Conservation (phyloP, 2,113 vertebrate genomes). For the Oophaga pumilio region DNA sequence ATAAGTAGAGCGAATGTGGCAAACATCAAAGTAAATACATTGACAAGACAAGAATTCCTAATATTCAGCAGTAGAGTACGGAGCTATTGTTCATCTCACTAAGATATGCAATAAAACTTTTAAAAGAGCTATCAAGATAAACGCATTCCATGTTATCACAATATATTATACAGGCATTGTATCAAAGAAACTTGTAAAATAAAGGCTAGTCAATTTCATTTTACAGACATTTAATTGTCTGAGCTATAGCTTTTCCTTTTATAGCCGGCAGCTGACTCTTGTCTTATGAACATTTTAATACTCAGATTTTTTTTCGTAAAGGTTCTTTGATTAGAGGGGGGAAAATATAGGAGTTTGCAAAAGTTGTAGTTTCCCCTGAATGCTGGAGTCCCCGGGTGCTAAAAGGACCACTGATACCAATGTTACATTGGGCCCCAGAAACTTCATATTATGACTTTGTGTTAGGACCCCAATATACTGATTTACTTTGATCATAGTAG, state of each 20-base stretch:
- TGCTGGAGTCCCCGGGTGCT: no score
- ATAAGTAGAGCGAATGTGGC: neutral
- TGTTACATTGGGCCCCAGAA: no score
- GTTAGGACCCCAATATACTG: no score
- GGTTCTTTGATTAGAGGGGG: neutral
- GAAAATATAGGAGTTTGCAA: neutral
- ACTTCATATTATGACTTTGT: no score
- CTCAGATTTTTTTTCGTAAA: neutral
- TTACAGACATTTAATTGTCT: slow-evolving; percentile 21
- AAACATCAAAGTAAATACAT: neutral
- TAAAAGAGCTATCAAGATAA: slow-evolving; percentile 31
- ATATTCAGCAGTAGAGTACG: neutral
- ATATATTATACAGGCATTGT: neutral
- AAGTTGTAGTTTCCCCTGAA: no score
- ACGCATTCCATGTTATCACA: slow-evolving; percentile 5
- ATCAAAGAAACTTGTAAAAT: slow-evolving; percentile 15
- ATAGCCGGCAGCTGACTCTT: neutral
- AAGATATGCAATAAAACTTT: slow-evolving; percentile 23
- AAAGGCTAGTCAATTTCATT: slow-evolving; percentile 20
- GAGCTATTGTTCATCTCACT: neutral
- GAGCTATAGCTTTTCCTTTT: neutral
- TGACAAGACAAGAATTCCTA: neutral
- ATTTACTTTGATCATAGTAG: no score
- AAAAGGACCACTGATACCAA: no score
- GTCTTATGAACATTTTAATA: neutral